Percentiles rank a stretch among this genome's conserved stretches.
Conservation (phyloP, 1,140 invertebrate species). For the Goniozus legneri region DNA sequence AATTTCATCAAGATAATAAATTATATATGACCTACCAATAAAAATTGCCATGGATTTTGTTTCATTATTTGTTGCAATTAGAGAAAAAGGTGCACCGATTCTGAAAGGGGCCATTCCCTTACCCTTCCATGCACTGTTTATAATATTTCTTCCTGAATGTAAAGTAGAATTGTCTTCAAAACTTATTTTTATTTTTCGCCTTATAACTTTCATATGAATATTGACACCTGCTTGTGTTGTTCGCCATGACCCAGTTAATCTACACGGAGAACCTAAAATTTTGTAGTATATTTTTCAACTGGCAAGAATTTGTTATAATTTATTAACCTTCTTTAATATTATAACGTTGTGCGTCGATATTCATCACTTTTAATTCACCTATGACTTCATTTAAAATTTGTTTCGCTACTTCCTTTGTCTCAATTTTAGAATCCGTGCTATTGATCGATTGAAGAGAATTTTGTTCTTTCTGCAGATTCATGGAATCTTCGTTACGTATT, state of each 20-base stretch:
- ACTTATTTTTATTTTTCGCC: conserved; percentile 25
- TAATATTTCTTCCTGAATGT: neutral
- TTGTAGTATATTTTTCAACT: neutral
- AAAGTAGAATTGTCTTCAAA: no score
- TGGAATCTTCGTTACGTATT: no score
- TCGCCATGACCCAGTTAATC: conserved; percentile 34
- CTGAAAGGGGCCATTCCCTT: conserved; percentile 29
- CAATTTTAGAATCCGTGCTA: conserved; percentile 9
- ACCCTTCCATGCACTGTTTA: conserved; percentile 25
- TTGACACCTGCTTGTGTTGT: conserved; percentile 29
- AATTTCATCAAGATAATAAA: neutral
- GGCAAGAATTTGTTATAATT: neutral
- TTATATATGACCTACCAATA: conserved; percentile 23
- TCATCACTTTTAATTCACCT: conserved; percentile 31
- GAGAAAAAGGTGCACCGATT: conserved; percentile 28
- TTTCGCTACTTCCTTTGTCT: conserved; percentile 33
- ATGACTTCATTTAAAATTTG: conserved; percentile 33
- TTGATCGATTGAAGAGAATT: no score
- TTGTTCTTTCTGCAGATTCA: no score
- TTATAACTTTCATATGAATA: conserved; percentile 31
- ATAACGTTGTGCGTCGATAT: conserved; percentile 11
- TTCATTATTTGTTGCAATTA: conserved; percentile 25
- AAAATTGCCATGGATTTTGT: conserved; percentile 33
- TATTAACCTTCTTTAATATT: conserved; percentile 17
- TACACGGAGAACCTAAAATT: conserved; percentile 30